A percentile compares a stretch with the other conserved stretches of the same genome.
Evolutionary conservation across 92 coral and sea anemone species (phyloP).

Genomic region (Muricea muricata): DNA sequence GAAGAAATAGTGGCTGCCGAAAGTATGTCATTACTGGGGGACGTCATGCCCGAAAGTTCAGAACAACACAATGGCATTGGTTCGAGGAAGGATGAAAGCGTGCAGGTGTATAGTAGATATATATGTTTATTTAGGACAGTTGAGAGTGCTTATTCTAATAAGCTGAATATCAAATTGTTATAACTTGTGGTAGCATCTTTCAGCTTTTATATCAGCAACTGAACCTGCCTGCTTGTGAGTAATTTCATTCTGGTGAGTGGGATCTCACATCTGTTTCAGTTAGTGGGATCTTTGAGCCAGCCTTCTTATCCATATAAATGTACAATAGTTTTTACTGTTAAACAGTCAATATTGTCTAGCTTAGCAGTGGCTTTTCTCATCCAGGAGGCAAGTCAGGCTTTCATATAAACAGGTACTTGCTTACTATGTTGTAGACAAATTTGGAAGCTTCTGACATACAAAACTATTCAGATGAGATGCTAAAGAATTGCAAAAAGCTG

Average conservation of each 20-base stretch:
- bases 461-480: neutral
- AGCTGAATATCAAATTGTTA: neutral
- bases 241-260: too few relatives aligned
- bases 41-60: neutral
- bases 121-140: too few relatives aligned
- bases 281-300: too few relatives aligned
- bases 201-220: too few relatives aligned
- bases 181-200: neutral
- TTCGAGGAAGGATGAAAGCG: neutral
- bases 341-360: too few relatives aligned
- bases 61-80: neutral
- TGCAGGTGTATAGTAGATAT: neutral
- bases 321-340: too few relatives aligned
- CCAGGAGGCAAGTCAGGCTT: too few relatives aligned
- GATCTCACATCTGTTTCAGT: too few relatives aligned
- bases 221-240: too few relatives aligned
- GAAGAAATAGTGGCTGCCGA: neutral
- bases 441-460: neutral
- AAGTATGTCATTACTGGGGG: neutral
- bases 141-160: neutral
- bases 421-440: neutral
- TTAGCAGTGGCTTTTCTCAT: too few relatives aligned
- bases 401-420: neutral
- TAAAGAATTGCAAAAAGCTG: neutral
- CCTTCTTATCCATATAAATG: too few relatives aligned